Conservation (phyloP, 2,888 invertebrate genomes). For the Actias luna region DNA sequence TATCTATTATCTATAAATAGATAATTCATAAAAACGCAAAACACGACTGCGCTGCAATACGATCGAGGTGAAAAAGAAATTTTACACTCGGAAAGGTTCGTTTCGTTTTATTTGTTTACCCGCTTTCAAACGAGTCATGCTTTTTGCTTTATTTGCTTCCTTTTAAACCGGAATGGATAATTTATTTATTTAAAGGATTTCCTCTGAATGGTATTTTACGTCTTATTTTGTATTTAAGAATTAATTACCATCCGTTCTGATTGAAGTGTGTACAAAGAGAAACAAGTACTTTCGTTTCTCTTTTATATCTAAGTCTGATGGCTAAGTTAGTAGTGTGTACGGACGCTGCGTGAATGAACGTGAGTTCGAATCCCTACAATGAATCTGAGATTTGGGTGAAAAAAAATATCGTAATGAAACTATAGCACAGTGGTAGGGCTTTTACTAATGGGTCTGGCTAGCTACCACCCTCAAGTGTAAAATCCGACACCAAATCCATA, state of each 20-base stretch:
- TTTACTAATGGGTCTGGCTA: no score
- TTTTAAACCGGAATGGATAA: constrained; percentile 2
- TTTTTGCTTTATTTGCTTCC: constrained; percentile 1
- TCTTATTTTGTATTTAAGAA: not conserved
- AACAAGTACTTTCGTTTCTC: not conserved
- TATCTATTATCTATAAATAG: not conserved
- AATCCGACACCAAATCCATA: no score
- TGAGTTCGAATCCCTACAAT: no score
- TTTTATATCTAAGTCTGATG: no score
- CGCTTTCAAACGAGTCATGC: not conserved
- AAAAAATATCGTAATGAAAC: no score
- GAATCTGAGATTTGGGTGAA: no score
- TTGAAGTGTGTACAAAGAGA: not conserved
- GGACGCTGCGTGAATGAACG: no score
- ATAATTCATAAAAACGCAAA: not conserved
- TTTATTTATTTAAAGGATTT: not conserved
- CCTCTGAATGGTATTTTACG: not conserved
- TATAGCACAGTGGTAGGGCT: no score
- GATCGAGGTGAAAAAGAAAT: not conserved
- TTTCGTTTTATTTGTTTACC: constrained; percentile 5
- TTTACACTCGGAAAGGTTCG: not conserved
- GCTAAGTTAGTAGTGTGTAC: no score
- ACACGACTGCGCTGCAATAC: not conserved
- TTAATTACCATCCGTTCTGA: not conserved
- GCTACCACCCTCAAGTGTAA: no score